phyloP scores from a whole-genome alignment of 2,797 vertebrate species.

The Pithecia hirsuta region DNA sequence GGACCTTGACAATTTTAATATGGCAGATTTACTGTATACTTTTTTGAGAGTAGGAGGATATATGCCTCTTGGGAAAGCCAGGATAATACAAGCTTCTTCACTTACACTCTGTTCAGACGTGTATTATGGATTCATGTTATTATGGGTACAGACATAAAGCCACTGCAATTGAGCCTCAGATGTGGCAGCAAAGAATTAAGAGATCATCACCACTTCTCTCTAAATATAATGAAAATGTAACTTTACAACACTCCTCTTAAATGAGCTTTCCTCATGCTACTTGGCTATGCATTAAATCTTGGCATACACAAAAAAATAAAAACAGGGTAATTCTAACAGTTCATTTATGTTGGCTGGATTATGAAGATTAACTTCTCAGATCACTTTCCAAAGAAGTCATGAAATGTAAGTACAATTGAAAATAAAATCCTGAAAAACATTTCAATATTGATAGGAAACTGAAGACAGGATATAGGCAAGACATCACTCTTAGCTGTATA shows the following conservation, averaged over 20 bases:
- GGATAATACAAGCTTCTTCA: constrained; percentile 7
- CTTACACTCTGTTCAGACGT: constrained; percentile 24
- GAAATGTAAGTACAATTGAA: constrained; percentile 53
- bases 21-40: background rate
- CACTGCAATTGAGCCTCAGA: background rate
- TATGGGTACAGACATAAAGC: background rate
- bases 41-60: background rate
- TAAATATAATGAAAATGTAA: constrained; percentile 58
- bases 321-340: constrained; percentile 55
- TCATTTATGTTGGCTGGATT: constrained; percentile 53
- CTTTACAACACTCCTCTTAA: constrained; percentile 34
- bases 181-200: constrained; percentile 37
- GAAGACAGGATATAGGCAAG: constrained; percentile 35
- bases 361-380: constrained; percentile 57
- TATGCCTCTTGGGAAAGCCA: constrained; percentile 10
- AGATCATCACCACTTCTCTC: constrained; percentile 25
- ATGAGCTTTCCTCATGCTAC: constrained; percentile 31
- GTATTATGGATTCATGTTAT: background rate
- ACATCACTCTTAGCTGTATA: background rate
- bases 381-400: constrained; percentile 51
- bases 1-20: constrained; percentile 33
- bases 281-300: constrained; percentile 62
- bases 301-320: constrained; percentile 63
- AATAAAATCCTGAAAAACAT: constrained; percentile 59
- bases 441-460: constrained; percentile 53